Evolutionary conservation across 2,113 vertebrate genomes (phyloP).

Genomic region (Chroicocephalus ridibundus): DNA sequence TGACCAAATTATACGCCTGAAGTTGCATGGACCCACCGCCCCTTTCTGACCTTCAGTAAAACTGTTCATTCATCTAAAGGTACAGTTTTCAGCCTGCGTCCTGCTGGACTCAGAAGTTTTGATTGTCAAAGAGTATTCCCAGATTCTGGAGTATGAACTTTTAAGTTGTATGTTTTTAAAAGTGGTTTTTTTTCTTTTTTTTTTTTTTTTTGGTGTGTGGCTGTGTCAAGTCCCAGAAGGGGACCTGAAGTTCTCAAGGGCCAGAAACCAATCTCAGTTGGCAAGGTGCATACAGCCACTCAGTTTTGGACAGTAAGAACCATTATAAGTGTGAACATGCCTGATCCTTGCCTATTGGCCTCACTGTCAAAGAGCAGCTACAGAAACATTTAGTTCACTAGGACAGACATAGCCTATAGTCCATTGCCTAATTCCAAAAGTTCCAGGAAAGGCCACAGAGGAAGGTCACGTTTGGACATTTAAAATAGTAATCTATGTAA

Average conservation of each 20-base stretch:
- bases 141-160: neutral
- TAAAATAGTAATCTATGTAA: neutral
- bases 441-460: neutral
- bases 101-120: neutral
- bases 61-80: neutral
- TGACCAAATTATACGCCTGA: neutral
- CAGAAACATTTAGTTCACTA: neutral
- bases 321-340: neutral
- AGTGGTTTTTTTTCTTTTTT: too few relatives aligned
- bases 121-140: neutral
- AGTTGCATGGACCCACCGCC: accelerated
- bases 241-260: neutral
- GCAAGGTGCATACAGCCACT: neutral
- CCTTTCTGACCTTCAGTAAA: neutral
- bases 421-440: neutral
- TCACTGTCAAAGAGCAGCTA: neutral
- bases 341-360: neutral
- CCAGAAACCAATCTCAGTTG: neutral
- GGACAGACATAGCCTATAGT: neutral
- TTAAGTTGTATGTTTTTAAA: neutral
- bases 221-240: too few relatives aligned
- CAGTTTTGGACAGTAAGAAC: neutral
- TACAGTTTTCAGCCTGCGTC: neutral
- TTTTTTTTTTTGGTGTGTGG: too few relatives aligned
- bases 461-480: neutral